Percentiles rank a stretch among this genome's conserved stretches.
Evolutionary conservation across 2,797 vertebrate species (phyloP).

Genomic region (Scarus forsteni): DNA sequence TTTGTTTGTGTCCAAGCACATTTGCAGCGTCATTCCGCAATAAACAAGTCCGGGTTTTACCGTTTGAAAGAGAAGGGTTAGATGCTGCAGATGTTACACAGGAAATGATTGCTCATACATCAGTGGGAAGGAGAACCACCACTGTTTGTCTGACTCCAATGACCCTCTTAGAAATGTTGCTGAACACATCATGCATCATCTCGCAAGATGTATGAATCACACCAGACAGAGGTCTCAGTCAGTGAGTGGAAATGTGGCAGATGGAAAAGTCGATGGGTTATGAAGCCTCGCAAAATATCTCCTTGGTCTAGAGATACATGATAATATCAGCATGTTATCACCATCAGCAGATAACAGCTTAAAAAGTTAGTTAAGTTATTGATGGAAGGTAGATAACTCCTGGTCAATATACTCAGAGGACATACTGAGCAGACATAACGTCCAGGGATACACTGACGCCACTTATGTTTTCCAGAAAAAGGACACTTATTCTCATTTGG

Average conservation of each 20-base stretch:
- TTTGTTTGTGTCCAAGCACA: constrained; percentile 21
- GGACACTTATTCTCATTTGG: no score
- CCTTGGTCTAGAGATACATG: background rate
- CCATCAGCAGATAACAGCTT: no score
- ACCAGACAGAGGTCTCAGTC: constrained; percentile 3
- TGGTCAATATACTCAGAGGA: no score
- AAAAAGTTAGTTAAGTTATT: no score
- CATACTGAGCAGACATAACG: no score
- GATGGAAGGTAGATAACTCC: no score
- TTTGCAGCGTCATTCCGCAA: constrained; percentile 6
- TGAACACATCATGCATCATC: constrained; percentile 43
- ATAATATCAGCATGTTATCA: no score
- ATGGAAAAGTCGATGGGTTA: background rate
- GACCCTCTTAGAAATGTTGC: constrained; percentile 28
- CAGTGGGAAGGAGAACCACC: constrained; percentile 30
- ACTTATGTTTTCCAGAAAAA: no score
- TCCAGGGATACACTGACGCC: no score
- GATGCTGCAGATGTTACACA: constrained; percentile 25
- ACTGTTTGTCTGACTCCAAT: constrained; percentile 40
- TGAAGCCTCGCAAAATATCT: background rate
- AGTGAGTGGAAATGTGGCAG: constrained; percentile 25
- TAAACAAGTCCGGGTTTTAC: constrained; percentile 11
- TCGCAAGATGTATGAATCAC: constrained; percentile 56
- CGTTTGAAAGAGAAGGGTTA: background rate
- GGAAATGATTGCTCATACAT: constrained; percentile 68